A percentile compares a stretch with the other conserved stretches of the same genome.
Evolutionary conservation across 2,797 vertebrate species (phyloP).

Genomic region (Lagocephalus sceleratus): DNA sequence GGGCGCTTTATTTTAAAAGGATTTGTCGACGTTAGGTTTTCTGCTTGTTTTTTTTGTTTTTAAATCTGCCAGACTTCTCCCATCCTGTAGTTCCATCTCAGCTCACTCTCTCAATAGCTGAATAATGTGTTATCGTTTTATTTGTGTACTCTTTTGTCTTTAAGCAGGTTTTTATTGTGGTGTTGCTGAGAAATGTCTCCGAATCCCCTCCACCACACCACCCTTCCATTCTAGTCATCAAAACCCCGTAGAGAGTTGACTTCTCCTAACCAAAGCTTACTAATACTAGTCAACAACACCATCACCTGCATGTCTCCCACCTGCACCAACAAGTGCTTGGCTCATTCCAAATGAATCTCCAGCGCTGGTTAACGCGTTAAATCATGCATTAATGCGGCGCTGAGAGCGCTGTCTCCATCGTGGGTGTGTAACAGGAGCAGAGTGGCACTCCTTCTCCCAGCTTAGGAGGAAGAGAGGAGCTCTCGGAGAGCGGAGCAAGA

Average conservation of each 20-base stretch:
- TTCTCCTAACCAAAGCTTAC: constrained; percentile 34
- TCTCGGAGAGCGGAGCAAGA: constrained; percentile 10
- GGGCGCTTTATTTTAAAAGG: not conserved
- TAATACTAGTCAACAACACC: constrained; percentile 44
- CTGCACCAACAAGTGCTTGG: constrained; percentile 50
- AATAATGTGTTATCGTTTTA: constrained; percentile 43
- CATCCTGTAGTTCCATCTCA: constrained; percentile 22
- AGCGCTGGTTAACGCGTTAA: constrained; percentile 61
- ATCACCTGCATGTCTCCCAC: constrained; percentile 65
- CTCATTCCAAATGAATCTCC: constrained; percentile 41
- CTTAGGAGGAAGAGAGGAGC: constrained; percentile 35
- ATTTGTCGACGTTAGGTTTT: not conserved
- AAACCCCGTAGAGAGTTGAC: constrained; percentile 15
- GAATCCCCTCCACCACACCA: constrained; percentile 57
- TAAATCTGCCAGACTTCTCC: constrained; percentile 7
- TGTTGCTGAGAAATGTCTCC: constrained; percentile 55
- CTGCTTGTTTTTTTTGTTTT: constrained; percentile 2
- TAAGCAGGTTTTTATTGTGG: constrained; percentile 88
- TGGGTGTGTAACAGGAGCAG: constrained; percentile 61
- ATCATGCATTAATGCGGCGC: constrained; percentile 77
- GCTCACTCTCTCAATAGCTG: constrained; percentile 21
- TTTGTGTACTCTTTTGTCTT: constrained; percentile 69
- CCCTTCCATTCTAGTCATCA: constrained; percentile 24
- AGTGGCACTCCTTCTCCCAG: constrained; percentile 53
- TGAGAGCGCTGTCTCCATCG: constrained; percentile 52